phyloP scores from a whole-genome alignment of 2,888 invertebrate species.

The Papilio demoleus region DNA sequence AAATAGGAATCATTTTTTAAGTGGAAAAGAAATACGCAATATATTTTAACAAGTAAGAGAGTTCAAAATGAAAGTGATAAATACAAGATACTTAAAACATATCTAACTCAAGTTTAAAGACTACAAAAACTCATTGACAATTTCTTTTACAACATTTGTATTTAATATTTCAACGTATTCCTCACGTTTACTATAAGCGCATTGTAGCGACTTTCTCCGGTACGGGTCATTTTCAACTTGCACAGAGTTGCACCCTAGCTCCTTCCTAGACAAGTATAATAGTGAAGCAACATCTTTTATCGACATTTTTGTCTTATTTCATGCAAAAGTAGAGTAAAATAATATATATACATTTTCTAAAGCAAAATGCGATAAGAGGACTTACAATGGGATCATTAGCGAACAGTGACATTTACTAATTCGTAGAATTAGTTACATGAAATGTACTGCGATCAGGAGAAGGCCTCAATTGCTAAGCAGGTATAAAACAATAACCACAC shows the following conservation, averaged over 20 bases:
- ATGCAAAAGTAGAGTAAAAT: not conserved
- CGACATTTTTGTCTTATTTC: slow-evolving; percentile 16
- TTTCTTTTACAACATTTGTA: not conserved
- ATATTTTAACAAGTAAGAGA: no score
- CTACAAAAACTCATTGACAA: not conserved
- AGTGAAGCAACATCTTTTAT: slow-evolving; percentile 43
- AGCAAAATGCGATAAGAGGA: no score
- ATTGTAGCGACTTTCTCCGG: slow-evolving; percentile 34
- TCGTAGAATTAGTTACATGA: not conserved
- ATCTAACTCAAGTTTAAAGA: no score
- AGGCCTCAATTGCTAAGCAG: no score
- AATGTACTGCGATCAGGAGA: no score
- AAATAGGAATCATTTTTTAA: no score
- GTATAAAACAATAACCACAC: no score
- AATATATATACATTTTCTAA: not conserved
- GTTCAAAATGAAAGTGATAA: no score
- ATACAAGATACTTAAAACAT: no score
- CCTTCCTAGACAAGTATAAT: slow-evolving; percentile 46
- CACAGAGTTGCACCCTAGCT: slow-evolving; percentile 54
- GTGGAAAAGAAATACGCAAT: no score
- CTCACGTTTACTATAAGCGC: not conserved
- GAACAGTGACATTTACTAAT: not conserved
- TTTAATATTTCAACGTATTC: not conserved
- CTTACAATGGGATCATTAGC: not conserved
- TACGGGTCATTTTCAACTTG: slow-evolving; percentile 46